Base-by-base conservation (phyloP, 1,140 invertebrate species). In the Listronotus bonariensis region DNA sequence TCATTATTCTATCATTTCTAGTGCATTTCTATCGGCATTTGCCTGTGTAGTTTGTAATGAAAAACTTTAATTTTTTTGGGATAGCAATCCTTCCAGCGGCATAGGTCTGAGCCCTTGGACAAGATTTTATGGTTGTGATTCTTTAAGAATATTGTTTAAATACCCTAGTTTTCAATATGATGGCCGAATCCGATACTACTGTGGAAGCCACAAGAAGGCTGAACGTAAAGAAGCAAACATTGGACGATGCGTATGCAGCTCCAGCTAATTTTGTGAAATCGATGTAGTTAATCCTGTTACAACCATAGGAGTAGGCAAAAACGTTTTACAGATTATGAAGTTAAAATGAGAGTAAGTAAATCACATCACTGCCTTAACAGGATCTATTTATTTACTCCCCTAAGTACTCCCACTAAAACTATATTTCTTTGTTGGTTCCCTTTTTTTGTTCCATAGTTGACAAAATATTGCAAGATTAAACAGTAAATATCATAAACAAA, bases 191-290 rank as follows among this genome's bases (percentile, higher is more conserved):
- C 67, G 86, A 87, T 75, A 89, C 89, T 71, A 91, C 89, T 69
- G 84, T 85, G 36, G 93, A 96, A 77, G 93, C 96, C 38, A 98
- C 95, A 54, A 88, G 92, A 74, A 86, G 96, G 74, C 84, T 99
- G 72, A 93, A 95, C 75, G 90, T 97, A 52, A 99, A 99, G 82
- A 98, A 99, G 83, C 98, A 99, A 82, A 99, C 97, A 6, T 82
- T 99, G 69, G 97, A 99, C 78, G 98, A 99, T 84, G 97, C 97
- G 31, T 99, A 99, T 81, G 96, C 97, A 38, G 96, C 95, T 51
- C 98, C 98, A 67, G 97, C 97, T 3, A 99, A 99, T 84, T 99
- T 99, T 80, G 86, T 99, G 71, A 99, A 84, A 99, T 99, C 77
- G 98, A 99, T 83, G 95, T 99, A 71, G 89, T 96, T 75, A 98